phyloP scores from a whole-genome alignment of 2,113 vertebrate species.

The Uria lomvia region DNA sequence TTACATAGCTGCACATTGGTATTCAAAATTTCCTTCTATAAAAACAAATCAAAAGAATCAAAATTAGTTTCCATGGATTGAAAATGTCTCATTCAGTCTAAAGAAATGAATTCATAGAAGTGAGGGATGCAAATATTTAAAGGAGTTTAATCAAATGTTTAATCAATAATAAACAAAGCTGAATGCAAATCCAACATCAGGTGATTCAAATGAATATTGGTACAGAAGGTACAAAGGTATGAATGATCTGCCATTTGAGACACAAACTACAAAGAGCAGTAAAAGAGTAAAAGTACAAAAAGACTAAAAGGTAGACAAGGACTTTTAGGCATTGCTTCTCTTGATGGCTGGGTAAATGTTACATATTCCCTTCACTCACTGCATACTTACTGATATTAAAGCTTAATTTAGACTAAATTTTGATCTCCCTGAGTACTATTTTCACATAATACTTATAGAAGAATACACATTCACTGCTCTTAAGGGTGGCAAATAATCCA shows the following conservation, averaged over 20 bases:
- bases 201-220: not conserved
- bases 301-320: not conserved
- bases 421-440: not conserved
- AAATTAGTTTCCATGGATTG: not conserved
- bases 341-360: not conserved
- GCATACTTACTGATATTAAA: not conserved
- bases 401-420: not conserved
- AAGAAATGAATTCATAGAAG: not conserved
- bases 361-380: not conserved
- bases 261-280: not conserved
- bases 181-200: not conserved
- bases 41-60: not conserved
- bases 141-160: not conserved
- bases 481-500: not conserved
- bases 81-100: constrained; percentile 1
- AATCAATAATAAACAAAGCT: not conserved
- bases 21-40: not conserved
- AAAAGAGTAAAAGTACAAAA: too few species aligned
- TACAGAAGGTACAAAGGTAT: not conserved
- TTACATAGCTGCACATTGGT: not conserved
- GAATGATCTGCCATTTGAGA: not conserved
- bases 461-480: not conserved
- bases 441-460: not conserved
- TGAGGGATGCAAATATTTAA: not conserved
- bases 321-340: not conserved